Base-by-base conservation (phyloP, 2,888 invertebrate genomes). In the Leucophenga maculata region DNA sequence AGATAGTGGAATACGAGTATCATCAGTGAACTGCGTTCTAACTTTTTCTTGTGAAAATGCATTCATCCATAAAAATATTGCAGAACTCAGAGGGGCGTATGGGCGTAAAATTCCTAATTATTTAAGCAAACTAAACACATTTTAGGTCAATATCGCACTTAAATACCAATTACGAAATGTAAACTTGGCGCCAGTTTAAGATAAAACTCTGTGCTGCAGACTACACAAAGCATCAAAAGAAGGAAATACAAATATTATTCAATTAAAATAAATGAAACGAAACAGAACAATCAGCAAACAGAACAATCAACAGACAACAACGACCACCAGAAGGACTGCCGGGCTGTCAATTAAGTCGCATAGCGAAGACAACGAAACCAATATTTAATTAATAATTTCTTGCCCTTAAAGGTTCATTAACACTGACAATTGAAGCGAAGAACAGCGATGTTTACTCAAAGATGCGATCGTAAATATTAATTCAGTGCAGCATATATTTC, bases 361-460 rank as follows among this genome's bases (percentile, higher is more conserved):
- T n/a, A 16, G 50, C 18, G 59, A 59, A 59, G 32, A 31, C n/a
- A 9, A 32, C 11, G 55, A 6, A 11, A n/a, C 22, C 31, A 59
- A 59, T 32, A 32, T 59, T 59, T 59, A 59, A 59, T 59, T 59
- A 32, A 31, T 14, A 59, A 11, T 32, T 59, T 59, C 11, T n/a
- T 59, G 59, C 59, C 59, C 59, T 59, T 59, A 59, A 31, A 32
- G 32, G 59, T 59, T 59, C 59, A 59, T 59, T 59, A 59, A 59
- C 59, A 59, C 32, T 22, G 2, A 13, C 18, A 55, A 55, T 55
- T 55, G 55, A 55, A 14, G 26, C 8, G 6, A 14, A 54, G 1
- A n/a, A 26, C 46, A 46, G 6, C 6, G 14, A 14, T 46, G n/a
- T 46, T 13, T n/a, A 18, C 50, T 11, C 13, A 18, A 50, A 50